These are phyloP conservation scores for Euura lappo DNA, from an alignment of 1,140 invertebrate species.

Conservation along the genomic window DNA sequence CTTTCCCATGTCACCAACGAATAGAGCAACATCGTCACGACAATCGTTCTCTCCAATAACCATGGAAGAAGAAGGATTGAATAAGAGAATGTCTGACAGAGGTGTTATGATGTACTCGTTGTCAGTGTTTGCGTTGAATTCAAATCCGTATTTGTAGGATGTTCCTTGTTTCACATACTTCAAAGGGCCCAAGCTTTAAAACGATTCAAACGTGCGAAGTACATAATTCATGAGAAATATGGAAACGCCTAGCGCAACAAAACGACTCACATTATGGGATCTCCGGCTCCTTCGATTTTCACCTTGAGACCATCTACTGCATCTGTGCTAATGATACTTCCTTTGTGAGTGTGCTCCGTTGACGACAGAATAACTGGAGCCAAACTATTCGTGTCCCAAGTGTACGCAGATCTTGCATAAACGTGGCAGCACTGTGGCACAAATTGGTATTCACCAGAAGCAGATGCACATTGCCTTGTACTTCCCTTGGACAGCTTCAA, in stretches of 20 bases:
- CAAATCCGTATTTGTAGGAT: conserved; percentile 60
- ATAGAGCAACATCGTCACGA: conserved; percentile 66
- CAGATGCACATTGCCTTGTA: conserved; percentile 70
- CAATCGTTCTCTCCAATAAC: conserved; percentile 77
- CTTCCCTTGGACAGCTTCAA: conserved; percentile 59
- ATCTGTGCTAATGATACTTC: conserved; percentile 43
- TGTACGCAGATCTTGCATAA: conserved; percentile 66
- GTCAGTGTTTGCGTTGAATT: conserved; percentile 63
- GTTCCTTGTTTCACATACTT: conserved; percentile 42
- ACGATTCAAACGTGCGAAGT: conserved; percentile 10
- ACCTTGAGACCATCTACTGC: conserved; percentile 39
- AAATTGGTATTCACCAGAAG: conserved; percentile 76
- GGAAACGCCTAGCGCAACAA: too few relatives aligned
- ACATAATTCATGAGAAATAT: too few relatives aligned
- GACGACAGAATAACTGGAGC: conserved; percentile 49
- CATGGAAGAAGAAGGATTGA: conserved; percentile 69
- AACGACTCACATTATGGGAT: conserved; percentile 37
- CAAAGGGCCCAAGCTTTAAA: conserved; percentile 49
- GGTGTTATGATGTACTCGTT: conserved; percentile 68
- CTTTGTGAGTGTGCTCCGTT: conserved; percentile 48
- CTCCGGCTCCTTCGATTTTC: conserved; percentile 40
- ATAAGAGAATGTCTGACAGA: conserved; percentile 72
- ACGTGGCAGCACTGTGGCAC: conserved; percentile 83
- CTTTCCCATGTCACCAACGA: conserved; percentile 55
- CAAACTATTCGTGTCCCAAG: conserved; percentile 52